Conservation (phyloP, 2,113 vertebrate species). For the Odontophorus gujanensis region DNA sequence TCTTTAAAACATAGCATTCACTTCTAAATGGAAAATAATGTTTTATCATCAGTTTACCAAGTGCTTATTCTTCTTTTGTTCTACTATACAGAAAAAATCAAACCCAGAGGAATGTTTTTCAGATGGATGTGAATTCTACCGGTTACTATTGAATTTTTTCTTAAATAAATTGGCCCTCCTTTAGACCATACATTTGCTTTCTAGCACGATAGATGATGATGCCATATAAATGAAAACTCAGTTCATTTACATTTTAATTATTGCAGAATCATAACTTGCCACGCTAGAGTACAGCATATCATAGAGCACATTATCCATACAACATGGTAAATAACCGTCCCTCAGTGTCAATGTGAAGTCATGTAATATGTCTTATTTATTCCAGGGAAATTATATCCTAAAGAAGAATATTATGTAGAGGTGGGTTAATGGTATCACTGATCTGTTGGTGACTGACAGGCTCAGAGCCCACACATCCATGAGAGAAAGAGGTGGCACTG, state of each 20-base stretch:
- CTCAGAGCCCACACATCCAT: background rate
- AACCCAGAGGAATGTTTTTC: background rate
- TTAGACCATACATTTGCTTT: background rate
- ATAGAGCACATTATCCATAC: background rate
- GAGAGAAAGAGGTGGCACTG: background rate
- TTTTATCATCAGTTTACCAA: background rate
- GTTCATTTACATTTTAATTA: background rate
- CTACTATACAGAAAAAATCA: background rate
- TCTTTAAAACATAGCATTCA: background rate
- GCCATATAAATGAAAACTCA: background rate
- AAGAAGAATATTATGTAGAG: background rate
- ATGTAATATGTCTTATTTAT: background rate
- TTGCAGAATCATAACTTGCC: background rate
- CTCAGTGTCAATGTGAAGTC: background rate
- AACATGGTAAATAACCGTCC: background rate
- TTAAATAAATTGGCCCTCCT: background rate
- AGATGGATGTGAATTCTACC: background rate
- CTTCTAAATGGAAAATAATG: background rate
- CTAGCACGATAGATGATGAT: background rate
- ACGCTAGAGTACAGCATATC: background rate
- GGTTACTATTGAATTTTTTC: background rate
- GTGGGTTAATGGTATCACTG: background rate
- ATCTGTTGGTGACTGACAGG: background rate
- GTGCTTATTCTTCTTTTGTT: background rate
- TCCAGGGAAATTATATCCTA: background rate